Evolutionary conservation across 2,888 invertebrate genomes (phyloP).

Genomic region (Rotaria sp.): DNA sequence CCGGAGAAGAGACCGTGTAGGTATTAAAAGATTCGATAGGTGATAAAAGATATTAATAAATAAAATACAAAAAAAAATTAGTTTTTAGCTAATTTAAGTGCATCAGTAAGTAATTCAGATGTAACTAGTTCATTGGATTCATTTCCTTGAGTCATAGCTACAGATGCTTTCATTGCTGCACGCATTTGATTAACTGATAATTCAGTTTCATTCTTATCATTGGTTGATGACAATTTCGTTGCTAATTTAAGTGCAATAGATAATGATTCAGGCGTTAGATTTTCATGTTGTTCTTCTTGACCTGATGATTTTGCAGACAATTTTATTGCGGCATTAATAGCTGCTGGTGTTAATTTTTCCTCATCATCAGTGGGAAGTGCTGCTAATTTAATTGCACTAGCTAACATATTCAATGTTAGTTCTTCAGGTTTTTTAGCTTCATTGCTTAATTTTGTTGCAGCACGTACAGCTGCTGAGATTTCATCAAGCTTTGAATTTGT

Average conservation of each 20-base stretch:
- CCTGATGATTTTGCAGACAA: background rate
- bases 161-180: background rate
- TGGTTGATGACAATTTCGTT: background rate
- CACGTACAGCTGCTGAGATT: background rate
- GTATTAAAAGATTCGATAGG: background rate
- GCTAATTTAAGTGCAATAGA: background rate
- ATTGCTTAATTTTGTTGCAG: background rate
- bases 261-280: conserved; percentile 7
- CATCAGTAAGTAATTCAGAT: background rate
- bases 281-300: background rate
- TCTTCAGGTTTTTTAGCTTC: background rate
- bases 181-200: background rate
- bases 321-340: background rate
- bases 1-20: background rate
- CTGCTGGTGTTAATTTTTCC: conserved; percentile 8
- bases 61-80: background rate
- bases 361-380: background rate
- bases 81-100: background rate
- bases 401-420: background rate
- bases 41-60: background rate
- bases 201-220: background rate
- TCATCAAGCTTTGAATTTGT: background rate
- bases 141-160: background rate
- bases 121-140: background rate
- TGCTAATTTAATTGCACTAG: conserved; percentile 8